Evolutionary conservation across 2,113 vertebrate genomes (phyloP).

Genomic region (Zingel zingel): DNA sequence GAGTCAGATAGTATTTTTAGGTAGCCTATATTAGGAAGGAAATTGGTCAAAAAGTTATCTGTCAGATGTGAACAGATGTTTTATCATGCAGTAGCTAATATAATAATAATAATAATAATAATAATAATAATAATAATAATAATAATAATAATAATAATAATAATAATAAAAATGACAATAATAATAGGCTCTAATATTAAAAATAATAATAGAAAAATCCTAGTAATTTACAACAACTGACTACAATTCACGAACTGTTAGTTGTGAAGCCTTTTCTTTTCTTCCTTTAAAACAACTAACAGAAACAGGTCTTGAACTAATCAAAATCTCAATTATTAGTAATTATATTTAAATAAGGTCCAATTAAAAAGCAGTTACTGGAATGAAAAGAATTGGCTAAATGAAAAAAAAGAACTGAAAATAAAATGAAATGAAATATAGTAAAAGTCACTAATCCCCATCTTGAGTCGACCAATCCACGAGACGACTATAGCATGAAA

Average conservation of each 20-base stretch:
- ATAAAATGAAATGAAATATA: background rate
- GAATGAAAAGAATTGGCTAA: background rate
- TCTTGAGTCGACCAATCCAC: constrained; percentile 6
- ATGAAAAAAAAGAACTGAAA: background rate
- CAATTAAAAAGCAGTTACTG: background rate
- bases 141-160: background rate
- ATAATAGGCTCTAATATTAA: background rate
- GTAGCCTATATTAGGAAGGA: background rate
- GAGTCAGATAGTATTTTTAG: background rate
- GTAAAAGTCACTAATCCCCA: background rate
- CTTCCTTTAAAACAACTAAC: too few relatives aligned
- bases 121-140: background rate
- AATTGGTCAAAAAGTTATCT: background rate
- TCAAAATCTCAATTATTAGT: background rate
- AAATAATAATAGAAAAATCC: background rate
- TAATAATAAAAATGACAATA: too few relatives aligned
- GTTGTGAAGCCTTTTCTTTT: background rate
- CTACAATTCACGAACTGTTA: background rate
- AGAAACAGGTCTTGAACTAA: too few relatives aligned
- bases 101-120: background rate
- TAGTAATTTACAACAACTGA: too few relatives aligned
- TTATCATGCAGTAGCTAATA: background rate
- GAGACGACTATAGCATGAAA: background rate
- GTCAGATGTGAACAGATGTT: background rate
- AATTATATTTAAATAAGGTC: background rate